Conservation (phyloP, 2,797 vertebrate species). For the Enteromius trimaculatus region DNA sequence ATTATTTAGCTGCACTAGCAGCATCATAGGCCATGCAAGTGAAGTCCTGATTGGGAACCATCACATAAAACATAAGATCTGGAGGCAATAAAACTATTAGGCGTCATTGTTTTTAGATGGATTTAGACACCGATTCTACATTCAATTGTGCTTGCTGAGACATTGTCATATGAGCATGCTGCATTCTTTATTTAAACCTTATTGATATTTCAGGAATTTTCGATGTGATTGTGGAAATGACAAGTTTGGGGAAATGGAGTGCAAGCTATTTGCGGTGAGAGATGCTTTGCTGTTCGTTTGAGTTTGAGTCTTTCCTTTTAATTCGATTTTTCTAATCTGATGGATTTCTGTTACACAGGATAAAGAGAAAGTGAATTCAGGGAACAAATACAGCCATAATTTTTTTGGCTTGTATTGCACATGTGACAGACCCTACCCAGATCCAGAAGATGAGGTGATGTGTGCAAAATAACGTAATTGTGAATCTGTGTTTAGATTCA, state of each 20-base stretch:
- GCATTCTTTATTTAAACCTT: background rate
- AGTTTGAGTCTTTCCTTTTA: background rate
- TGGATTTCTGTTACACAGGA: constrained; percentile 76
- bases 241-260: constrained; percentile 89
- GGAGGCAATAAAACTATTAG: background rate
- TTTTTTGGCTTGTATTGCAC: constrained; percentile 94
- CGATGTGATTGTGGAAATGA: constrained; percentile 91
- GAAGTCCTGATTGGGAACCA: background rate
- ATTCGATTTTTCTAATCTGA: background rate
- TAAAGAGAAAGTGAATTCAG: constrained; percentile 84
- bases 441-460: constrained; percentile 94
- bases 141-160: background rate
- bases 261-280: constrained; percentile 91
- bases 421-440: constrained; percentile 93
- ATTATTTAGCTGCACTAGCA: background rate
- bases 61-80: background rate
- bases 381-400: constrained; percentile 96
- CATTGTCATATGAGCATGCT: background rate
- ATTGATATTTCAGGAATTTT: constrained; percentile 73
- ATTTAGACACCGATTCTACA: background rate
- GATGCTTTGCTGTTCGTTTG: background rate
- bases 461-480: background rate
- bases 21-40: background rate
- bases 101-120: background rate
- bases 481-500: background rate